Evolutionary conservation across 2,113 vertebrate species (phyloP).

Genomic region (Athene cunicularia): DNA sequence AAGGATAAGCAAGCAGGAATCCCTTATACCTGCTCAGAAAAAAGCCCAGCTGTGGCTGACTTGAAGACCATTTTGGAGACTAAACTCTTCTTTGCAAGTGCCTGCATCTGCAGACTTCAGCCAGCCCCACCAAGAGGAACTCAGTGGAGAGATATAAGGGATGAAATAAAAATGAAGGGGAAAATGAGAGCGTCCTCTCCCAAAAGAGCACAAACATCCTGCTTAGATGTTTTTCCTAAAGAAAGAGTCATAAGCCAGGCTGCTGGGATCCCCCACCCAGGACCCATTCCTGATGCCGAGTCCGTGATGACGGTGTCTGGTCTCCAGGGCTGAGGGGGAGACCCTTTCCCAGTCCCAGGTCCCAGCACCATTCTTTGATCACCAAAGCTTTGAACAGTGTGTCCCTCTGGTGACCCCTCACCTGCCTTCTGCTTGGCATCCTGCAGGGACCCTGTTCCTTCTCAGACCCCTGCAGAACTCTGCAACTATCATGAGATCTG

Average conservation of each 20-base stretch:
- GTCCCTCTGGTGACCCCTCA: too few species aligned
- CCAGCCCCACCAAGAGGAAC: neutral
- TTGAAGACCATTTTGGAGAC: too few species aligned
- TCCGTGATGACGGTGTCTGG: neutral
- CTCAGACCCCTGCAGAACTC: neutral
- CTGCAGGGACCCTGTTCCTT: neutral
- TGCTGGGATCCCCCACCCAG: too few species aligned
- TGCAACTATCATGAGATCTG: neutral
- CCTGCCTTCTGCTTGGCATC: neutral
- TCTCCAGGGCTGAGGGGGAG: neutral
- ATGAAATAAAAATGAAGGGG: neutral
- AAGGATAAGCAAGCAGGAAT: neutral
- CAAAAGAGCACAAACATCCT: neutral
- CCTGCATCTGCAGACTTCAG: neutral
- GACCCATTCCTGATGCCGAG: accelerated
- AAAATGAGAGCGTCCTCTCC: neutral
- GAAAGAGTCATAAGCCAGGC: neutral
- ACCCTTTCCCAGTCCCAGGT: too few species aligned
- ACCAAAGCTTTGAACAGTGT: neutral
- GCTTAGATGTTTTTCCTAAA: neutral
- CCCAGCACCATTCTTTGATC: neutral
- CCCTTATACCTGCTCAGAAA: neutral
- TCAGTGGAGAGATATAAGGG: neutral
- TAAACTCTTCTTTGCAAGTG: neutral
- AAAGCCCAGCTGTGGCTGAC: too few species aligned